Percentiles rank a stretch among this genome's conserved stretches.
Evolutionary conservation across 2,888 invertebrate genomes (phyloP).

Genomic region (Rotaria socialis): DNA sequence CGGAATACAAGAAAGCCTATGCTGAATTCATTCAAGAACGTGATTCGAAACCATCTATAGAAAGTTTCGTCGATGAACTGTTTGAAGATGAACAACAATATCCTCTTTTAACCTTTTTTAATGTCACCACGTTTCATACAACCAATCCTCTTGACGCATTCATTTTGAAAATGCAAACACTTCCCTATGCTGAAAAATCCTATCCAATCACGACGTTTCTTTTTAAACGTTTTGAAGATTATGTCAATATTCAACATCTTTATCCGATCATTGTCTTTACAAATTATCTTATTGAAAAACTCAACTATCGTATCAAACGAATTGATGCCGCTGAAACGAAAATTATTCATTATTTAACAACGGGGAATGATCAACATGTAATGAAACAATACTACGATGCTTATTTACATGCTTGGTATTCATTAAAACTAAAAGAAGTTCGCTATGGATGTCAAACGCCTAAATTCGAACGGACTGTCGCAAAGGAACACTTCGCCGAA

Average conservation of each 20-base stretch:
- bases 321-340: not conserved
- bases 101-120: not conserved
- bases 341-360: not conserved
- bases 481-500: not conserved
- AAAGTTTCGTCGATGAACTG: not conserved
- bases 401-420: not conserved
- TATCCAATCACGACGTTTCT: conserved; percentile 17
- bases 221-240: not conserved
- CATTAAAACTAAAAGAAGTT: not conserved
- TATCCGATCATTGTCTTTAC: not conserved
- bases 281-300: not conserved
- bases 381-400: not conserved
- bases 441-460: conserved; percentile 1
- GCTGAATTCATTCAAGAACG: not conserved
- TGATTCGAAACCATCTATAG: not conserved
- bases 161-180: not conserved
- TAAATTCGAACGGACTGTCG: not conserved
- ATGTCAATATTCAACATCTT: not conserved
- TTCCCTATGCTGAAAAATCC: not conserved
- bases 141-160: not conserved
- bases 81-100: not conserved
- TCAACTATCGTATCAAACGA: not conserved
- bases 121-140: not conserved
- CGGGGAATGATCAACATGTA: not conserved
- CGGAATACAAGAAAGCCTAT: not conserved